Base-by-base conservation (phyloP, 2,113 vertebrate genomes). In the Nanorana parkeri region DNA sequence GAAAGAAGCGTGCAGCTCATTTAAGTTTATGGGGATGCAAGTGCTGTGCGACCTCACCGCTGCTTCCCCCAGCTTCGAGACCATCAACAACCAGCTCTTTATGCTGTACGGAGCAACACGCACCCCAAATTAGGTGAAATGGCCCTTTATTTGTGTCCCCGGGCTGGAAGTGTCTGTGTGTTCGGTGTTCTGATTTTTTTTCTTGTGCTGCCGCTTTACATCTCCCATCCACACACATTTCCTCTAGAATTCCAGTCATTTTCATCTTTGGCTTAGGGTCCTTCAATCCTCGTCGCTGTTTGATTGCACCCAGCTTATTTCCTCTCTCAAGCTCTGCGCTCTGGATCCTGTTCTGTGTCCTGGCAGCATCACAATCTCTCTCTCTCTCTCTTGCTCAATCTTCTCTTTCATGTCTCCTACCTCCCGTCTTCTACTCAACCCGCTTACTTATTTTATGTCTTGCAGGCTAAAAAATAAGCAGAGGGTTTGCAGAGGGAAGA, bases 391-490 rank as follows among this genome's bases (percentile, higher is more conserved):
- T 78, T 20, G 65, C 65, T 66, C 47, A 54, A 10, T 68, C 52
- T 55, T 78, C 64, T 68, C 54, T 68, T 68, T 78, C 64, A 66
- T 68, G 64, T 68, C 20, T 68, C 65, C 64, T 58, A 29, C 28
- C 65, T 68, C 77, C 64, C 51, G 26, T 71, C 54, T 69, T 2
- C 16, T 17, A 47, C 66, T 71, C 21, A 55, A 56, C 32, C 65
- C 56, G 17, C 67, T 63, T 16, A 71, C 55, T 80, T 36, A 60
- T 68, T 69, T 71, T 61, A n/a, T 69, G 28, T 80, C 41, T 56
- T 56, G 4, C 51, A 81, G 69, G 61, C 55, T 74, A 74, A 81
- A 52, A 73, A 28, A 65, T 81, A 73, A 26, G 32, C 26, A 13
- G 36, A 28, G 68, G 29, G 54, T 52, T 63, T 71, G 32, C 66